These are phyloP conservation scores for Ptychoptera albimana DNA, from an alignment of 2,888 invertebrate species.

Conservation along the genomic window DNA sequence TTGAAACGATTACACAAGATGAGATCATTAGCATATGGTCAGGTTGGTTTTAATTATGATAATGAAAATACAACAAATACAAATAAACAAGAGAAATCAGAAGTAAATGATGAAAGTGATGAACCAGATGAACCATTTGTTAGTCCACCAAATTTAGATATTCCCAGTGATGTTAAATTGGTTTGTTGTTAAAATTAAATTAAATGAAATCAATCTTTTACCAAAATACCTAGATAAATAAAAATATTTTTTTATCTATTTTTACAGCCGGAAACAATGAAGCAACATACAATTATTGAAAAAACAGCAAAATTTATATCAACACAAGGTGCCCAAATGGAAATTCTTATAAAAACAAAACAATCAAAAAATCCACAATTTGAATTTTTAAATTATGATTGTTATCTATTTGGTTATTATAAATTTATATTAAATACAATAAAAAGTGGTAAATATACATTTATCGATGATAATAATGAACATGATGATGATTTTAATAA, in stretches of 20 bases:
- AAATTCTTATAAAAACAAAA: conserved; percentile 94
- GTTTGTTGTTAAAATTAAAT: conserved; percentile 32
- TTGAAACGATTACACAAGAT: conserved; percentile 71
- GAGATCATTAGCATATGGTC: conserved; percentile 40
- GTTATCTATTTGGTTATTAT: conserved; percentile 76
- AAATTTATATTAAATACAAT: conserved; percentile 55
- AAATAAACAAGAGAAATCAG: conserved; percentile 26
- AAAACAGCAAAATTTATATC: conserved; percentile 83
- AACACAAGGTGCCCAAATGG: conserved; percentile 92
- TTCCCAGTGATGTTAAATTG: conserved; percentile 57
- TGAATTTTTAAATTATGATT: conserved; percentile 77
- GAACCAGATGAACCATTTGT: conserved; percentile 62
- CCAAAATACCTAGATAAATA: not conserved
- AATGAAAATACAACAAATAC: conserved; percentile 32
- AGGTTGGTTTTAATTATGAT: conserved; percentile 65
- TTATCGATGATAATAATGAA: conserved; percentile 17
- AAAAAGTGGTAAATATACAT: conserved; percentile 45
- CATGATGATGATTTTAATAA: conserved; percentile 5
- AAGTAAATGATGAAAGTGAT: conserved; percentile 37
- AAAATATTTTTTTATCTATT: conserved; percentile 3
- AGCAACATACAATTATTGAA: conserved; percentile 85
- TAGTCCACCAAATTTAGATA: conserved; percentile 52
- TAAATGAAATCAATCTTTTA: not conserved
- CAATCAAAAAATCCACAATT: conserved; percentile 89
- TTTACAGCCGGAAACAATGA: conserved; percentile 39